Percentiles rank a stretch among this genome's conserved stretches.
phyloP scores from a whole-genome alignment of 2,113 vertebrate species.

The Onychostoma macrolepis region DNA sequence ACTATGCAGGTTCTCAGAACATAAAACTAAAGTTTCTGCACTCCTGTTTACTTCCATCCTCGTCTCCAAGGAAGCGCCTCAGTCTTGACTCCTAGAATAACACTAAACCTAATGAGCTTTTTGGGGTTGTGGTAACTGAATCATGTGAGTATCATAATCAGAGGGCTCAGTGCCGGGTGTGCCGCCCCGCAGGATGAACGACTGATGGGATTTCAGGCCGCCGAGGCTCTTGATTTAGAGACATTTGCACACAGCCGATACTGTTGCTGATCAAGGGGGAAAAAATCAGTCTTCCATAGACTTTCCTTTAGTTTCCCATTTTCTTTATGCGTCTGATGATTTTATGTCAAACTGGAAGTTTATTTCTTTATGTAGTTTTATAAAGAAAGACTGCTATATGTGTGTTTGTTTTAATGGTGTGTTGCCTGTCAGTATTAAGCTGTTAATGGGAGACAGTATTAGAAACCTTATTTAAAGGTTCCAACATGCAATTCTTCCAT shows the following conservation, averaged over 20 bases:
- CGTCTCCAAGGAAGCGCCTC: neutral
- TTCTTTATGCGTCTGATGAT: slow-evolving; percentile 10
- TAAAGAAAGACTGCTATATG: slow-evolving; percentile 43
- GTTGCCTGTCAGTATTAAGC: slow-evolving; percentile 57
- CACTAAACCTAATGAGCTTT: slow-evolving; percentile 31
- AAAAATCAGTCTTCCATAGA: slow-evolving; percentile 22
- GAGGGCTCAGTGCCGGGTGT: slow-evolving; percentile 7
- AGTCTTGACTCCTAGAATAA: slow-evolving; percentile 29
- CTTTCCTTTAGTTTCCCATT: slow-evolving; percentile 9
- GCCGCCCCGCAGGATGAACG: neutral
- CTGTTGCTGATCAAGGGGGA: neutral
- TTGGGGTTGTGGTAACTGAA: slow-evolving; percentile 25
- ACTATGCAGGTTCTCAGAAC: slow-evolving; percentile 56
- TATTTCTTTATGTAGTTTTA: slow-evolving; percentile 39
- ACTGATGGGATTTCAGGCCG: slow-evolving; percentile 9
- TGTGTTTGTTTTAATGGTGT: slow-evolving; percentile 40
- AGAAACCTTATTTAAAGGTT: slow-evolving; percentile 43
- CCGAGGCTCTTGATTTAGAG: neutral
- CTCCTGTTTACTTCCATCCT: slow-evolving; percentile 16
- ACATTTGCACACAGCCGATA: slow-evolving; percentile 6
- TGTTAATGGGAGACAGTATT: slow-evolving; percentile 58
- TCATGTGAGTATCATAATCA: slow-evolving; percentile 33
- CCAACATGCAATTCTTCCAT: slow-evolving; percentile 27
- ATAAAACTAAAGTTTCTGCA: slow-evolving; percentile 29
- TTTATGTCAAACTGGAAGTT: slow-evolving; percentile 37